Percentiles rank a stretch among this genome's conserved stretches.
Conservation (phyloP, 1,140 invertebrate species). For the Teleogryllus occipitalis region DNA sequence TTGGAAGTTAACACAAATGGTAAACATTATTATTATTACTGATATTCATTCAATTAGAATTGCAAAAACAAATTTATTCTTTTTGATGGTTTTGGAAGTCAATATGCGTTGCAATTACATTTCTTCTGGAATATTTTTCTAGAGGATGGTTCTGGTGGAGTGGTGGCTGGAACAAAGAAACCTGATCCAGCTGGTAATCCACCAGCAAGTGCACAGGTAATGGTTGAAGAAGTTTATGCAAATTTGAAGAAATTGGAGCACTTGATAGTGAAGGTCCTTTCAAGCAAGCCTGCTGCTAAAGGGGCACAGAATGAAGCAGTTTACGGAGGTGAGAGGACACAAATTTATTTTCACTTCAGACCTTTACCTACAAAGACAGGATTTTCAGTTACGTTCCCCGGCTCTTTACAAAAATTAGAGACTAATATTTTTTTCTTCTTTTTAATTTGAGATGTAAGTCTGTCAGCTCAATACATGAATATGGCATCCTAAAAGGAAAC, state of each 20-base stretch:
- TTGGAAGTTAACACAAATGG: conserved; percentile 50
- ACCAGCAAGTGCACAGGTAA: neutral
- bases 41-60: neutral
- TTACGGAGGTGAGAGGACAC: neutral
- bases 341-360: too few species aligned
- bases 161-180: neutral
- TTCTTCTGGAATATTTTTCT: too few species aligned
- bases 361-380: too few species aligned
- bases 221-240: neutral
- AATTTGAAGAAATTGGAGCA: neutral
- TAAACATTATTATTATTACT: neutral
- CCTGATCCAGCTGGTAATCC: neutral
- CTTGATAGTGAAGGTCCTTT: neutral
- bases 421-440: too few species aligned
- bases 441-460: too few species aligned
- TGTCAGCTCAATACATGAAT: too few species aligned
- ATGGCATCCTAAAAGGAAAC: too few species aligned
- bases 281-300: neutral
- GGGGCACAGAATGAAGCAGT: neutral
- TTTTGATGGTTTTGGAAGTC: too few species aligned
- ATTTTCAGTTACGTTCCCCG: too few species aligned
- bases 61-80: neutral
- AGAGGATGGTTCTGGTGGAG: neutral
- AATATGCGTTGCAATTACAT: too few species aligned
- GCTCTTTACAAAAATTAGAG: too few species aligned